Base-by-base conservation (phyloP, 2,797 vertebrate genomes). In the Botia kubotai region DNA sequence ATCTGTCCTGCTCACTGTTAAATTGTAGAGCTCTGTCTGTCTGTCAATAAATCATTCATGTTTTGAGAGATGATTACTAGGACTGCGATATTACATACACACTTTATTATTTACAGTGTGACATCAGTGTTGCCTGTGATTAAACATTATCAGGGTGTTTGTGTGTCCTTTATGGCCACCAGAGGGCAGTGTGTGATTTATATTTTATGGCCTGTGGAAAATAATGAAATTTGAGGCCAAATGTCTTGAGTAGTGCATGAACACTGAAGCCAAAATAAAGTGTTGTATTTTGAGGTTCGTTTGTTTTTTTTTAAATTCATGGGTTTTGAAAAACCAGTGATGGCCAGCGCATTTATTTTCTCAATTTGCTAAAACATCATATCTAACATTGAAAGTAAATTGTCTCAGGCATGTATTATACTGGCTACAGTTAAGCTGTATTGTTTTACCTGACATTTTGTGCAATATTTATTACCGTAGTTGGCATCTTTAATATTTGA, bases 11-110 rank as follows among this genome's bases (percentile, higher is more conserved):
- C 39, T 23, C 46, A 50, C 23, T 80, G 83, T 74, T 46, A 11
- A 29, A 75, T 72, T 77, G 68, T 68, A 72, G 71, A 78, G 19
- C 5, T 53, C 5, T 23, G 58, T 72, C 58, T 84, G 84, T 19
- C 4, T 14, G 0, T 82, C 79, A 82, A 88, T 90, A 82, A 85
- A 77, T 87, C 72, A 72, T 33, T 76, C 67, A 52, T 0, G 68
- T 39, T 63, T 69, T 57, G 19, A 52, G 10, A 21, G 23, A 17
- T 14, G 39, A 75, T 80, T 77, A 74, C 85, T 21, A 52, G 69
- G 76, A 62, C 57, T 65, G 1, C 23, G 14, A 52, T 36, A 39
- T 70, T 72, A 48, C 29, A 58, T 76, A 66, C 79, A 5, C 50
- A 17, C 16, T 66, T 53, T n/a, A 60, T 69, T n/a, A 73, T 79